phyloP scores from a whole-genome alignment of 2,888 invertebrate species.

The Idaea biselata region DNA sequence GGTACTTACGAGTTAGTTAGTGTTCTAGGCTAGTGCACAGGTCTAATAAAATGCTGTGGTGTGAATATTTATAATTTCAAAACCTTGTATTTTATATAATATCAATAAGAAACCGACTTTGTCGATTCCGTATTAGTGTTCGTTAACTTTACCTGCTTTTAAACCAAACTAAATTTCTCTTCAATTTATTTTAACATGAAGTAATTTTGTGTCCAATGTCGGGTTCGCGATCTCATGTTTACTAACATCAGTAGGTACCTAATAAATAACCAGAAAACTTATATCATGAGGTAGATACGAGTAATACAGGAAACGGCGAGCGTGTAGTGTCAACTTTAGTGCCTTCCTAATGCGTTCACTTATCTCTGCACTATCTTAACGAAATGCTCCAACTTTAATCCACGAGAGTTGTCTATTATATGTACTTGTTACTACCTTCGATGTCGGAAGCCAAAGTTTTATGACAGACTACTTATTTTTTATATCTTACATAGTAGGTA shows the following conservation, averaged over 20 bases:
- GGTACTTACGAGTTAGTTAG: too few relatives aligned
- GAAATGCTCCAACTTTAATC: slow-evolving; percentile 37
- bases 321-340: slow-evolving; percentile 44
- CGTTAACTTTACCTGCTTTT: background rate
- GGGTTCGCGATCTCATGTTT: slow-evolving; percentile 1
- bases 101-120: background rate
- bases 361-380: slow-evolving; percentile 51
- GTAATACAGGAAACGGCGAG: slow-evolving; percentile 47
- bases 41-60: background rate
- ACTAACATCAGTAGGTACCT: background rate
- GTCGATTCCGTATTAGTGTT: background rate
- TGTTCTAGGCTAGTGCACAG: too few relatives aligned
- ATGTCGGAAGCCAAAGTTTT: slow-evolving; percentile 19
- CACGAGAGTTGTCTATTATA: slow-evolving; percentile 6
- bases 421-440: slow-evolving; percentile 31
- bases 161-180: background rate
- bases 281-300: slow-evolving; percentile 25
- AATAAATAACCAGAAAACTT: slow-evolving; percentile 26
- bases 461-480: background rate
- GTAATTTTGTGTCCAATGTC: slow-evolving; percentile 2
- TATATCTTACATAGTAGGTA: background rate
- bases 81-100: background rate
- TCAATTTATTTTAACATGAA: background rate
- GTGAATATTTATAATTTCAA: background rate
- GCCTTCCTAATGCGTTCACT: slow-evolving; percentile 47